These are phyloP conservation scores for Ceriagrion tenellum DNA, from an alignment of 2,888 invertebrate genomes.

Conservation along the genomic window DNA sequence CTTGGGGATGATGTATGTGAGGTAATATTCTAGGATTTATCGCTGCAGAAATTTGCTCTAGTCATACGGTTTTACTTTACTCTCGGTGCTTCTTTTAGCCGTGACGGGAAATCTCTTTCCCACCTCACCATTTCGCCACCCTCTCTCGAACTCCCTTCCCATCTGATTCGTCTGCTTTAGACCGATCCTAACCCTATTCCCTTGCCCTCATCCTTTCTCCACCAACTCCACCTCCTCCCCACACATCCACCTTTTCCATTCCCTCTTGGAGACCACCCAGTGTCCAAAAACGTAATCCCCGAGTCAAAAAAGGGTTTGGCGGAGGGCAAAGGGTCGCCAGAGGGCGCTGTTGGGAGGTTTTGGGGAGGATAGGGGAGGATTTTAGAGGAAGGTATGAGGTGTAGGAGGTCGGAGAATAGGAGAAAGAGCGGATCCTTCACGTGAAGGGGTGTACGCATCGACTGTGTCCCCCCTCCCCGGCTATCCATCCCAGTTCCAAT, in stretches of 20 bases:
- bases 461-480: too few species aligned
- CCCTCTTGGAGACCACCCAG: not conserved
- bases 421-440: not conserved
- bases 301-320: conserved; percentile 17
- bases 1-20: too few species aligned
- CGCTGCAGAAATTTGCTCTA: too few species aligned
- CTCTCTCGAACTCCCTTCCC: not conserved
- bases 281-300: not conserved
- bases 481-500: not conserved
- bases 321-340: conserved; percentile 4
- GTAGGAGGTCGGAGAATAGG: not conserved
- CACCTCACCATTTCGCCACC: not conserved
- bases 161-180: not conserved
- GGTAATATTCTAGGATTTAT: too few species aligned
- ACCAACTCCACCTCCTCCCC: not conserved
- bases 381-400: not conserved
- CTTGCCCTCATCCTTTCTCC: not conserved
- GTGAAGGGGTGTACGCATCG: too few species aligned
- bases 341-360: not conserved
- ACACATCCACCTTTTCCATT: not conserved
- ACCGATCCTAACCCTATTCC: not conserved
- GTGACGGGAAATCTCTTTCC: not conserved
- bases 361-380: not conserved
- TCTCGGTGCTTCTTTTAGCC: not conserved
- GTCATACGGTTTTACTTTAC: too few species aligned